Evolutionary conservation across 2,113 vertebrate genomes (phyloP), one percentile per base, ranked within the genome.

Genomic region (Corythornis madagascariensis): DNA sequence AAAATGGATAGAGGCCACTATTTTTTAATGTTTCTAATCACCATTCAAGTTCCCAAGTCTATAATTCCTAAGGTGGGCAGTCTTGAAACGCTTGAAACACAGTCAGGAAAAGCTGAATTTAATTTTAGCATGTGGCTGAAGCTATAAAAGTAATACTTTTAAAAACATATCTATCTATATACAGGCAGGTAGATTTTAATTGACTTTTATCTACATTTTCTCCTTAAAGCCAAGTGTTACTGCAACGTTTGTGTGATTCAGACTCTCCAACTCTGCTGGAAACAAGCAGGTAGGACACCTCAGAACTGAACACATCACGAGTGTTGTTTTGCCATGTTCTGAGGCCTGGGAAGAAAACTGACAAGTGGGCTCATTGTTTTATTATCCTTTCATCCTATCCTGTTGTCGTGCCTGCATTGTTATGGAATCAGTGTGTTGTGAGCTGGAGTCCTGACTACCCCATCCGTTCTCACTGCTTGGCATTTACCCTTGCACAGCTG

Each of bases 221-320:
- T 84, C 28, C 42, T 87, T 93, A 48, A 95, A 99, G 99, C 11
- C 97, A 97, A 90, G 97, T 99, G 57, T 93, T 99, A 82, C 57
- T 99, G 96, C 98, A 99, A 11, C 98, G 99, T 81, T 97, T 99
- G 50, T 98, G 98, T 92, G 99, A 99, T 92, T 96, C 98, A 16
- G 99, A 99, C 96, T 98, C 99, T 24, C 99, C 98, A 16, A 99
- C 99, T 29, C 96, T 99, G 57, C 97, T 99, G 90, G 99, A 99
- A 97, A 99, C 98, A 25, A 98, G 98, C 98, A 98, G 99, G 99
- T 99, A 87, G 91, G 95, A 35, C 20, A 82, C 80, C 73, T n/a
- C 81, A 81, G 74, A 65, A 86, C 75, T 75, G 28, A 50, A 28
- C 52, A 6, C 14, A 55, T 78, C 6, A 1, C 69, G 57, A 26